Evolutionary conservation across 2,113 vertebrate species (phyloP).

Genomic region (Melanerpes aurifrons): DNA sequence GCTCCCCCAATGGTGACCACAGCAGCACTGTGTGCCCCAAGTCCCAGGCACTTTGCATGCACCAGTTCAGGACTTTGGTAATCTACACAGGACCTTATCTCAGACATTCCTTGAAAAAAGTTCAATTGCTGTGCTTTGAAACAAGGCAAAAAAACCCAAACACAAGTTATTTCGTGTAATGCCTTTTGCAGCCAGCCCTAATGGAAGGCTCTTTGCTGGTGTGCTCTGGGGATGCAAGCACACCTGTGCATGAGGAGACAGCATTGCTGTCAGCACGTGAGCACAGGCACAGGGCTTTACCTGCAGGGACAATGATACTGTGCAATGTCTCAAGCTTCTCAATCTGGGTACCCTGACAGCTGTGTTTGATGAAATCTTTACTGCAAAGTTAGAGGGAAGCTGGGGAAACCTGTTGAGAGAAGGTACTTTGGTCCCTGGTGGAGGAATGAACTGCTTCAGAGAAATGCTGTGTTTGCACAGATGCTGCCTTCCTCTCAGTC

Average conservation of each 20-base stretch:
- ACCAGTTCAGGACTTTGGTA: neutral
- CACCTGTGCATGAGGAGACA: neutral
- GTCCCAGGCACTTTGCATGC: neutral
- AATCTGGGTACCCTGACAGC: neutral
- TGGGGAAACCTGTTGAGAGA: neutral
- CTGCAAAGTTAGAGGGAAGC: neutral
- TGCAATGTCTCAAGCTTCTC: neutral
- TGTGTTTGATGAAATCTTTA: neutral
- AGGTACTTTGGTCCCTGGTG: neutral
- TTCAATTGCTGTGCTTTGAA: neutral
- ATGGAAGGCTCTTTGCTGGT: neutral
- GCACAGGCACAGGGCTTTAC: neutral
- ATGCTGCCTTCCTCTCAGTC: neutral
- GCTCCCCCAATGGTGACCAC: rapidly evolving
- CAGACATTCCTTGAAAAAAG: neutral
- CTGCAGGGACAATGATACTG: rapidly evolving
- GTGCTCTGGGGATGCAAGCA: neutral
- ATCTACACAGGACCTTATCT: neutral
- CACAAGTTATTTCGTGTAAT: neutral
- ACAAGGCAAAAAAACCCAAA: neutral
- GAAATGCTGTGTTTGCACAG: neutral
- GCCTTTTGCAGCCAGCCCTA: neutral
- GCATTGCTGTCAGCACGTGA: neutral
- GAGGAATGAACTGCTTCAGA: neutral
- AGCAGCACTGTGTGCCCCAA: neutral